Evolutionary conservation across 2,888 invertebrate species (phyloP).

Genomic region (Rambutsinella grinnellia): DNA sequence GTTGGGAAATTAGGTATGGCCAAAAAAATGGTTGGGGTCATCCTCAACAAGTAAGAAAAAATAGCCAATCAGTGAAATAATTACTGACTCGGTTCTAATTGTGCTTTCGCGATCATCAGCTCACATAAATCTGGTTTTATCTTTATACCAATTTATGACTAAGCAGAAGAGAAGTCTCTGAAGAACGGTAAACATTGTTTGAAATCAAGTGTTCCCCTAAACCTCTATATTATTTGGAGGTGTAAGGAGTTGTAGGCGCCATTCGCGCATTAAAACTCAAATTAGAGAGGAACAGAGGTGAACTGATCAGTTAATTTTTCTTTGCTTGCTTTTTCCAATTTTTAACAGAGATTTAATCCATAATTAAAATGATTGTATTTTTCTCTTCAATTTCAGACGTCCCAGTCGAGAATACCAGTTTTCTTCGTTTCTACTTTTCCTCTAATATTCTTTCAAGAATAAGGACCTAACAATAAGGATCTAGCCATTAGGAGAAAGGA

Average conservation of each 20-base stretch:
- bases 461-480: conserved; percentile 19
- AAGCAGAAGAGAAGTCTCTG: not conserved
- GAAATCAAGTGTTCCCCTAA: not conserved
- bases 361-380: no score
- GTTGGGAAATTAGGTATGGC: no score
- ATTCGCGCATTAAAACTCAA: no score
- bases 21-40: not conserved
- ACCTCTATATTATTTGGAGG: not conserved
- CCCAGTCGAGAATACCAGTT: conserved; percentile 38
- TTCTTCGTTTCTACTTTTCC: conserved; percentile 31
- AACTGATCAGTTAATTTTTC: not conserved
- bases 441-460: conserved; percentile 28
- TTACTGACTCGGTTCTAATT: not conserved
- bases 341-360: no score
- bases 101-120: conserved; percentile 10
- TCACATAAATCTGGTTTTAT: conserved; percentile 26
- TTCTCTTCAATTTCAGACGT: conserved; percentile 32
- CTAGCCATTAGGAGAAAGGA: conserved; percentile 41
- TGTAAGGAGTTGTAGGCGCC: no score
- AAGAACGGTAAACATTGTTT: conserved; percentile 19
- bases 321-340: no score
- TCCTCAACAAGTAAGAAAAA: not conserved
- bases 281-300: no score
- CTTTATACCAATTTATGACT: not conserved
- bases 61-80: not conserved